These are phyloP conservation scores for Heliconius sara DNA, from an alignment of 2,888 invertebrate genomes.

Conservation along the genomic window DNA sequence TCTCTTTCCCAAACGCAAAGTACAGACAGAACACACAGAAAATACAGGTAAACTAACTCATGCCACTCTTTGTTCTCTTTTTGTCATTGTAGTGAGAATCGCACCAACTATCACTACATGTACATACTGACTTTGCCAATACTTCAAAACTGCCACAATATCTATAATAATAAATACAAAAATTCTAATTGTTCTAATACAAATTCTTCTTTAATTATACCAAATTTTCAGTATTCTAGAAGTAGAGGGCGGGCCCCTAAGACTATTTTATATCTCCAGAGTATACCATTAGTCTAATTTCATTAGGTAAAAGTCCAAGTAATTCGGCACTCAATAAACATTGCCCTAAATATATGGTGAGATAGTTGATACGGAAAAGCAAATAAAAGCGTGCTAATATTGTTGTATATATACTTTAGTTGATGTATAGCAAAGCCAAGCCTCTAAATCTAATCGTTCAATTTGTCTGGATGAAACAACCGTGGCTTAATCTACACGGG, in stretches of 20 bases:
- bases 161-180: no score
- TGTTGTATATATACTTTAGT: background rate
- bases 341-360: conserved; percentile 32
- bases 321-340: conserved; percentile 44
- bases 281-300: conserved; percentile 40
- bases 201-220: background rate
- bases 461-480: background rate
- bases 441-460: background rate
- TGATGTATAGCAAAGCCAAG: background rate
- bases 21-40: no score
- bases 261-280: conserved; percentile 34
- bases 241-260: conserved; percentile 18
- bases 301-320: conserved; percentile 43
- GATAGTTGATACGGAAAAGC: conserved; percentile 37
- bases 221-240: background rate
- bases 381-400: conserved; percentile 27
- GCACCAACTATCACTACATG: no score
- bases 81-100: no score
- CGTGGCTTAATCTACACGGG: background rate
- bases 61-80: no score
- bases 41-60: no score
- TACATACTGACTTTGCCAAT: background rate
- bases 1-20: no score
- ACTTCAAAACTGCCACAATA: background rate
- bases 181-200: no score